Conservation (phyloP, 2,888 invertebrate species). For the Lomographa bimaculata region DNA sequence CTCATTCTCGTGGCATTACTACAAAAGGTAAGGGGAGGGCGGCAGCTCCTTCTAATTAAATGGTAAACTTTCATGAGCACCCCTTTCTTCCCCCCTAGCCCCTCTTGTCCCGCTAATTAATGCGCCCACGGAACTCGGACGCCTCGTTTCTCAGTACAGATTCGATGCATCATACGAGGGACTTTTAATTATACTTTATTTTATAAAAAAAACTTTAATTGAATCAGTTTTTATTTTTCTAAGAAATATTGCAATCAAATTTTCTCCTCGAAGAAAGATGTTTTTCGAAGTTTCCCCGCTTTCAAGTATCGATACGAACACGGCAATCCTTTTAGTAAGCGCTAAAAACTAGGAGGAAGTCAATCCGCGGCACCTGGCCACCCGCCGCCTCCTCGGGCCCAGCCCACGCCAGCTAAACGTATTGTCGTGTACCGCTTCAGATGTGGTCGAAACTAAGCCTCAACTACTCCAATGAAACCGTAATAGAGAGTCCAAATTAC, state of each 20-base stretch:
- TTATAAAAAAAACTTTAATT: constrained; percentile 2
- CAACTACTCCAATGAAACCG: constrained; percentile 80
- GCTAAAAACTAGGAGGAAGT: constrained; percentile 73
- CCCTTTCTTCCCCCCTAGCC: constrained; percentile 47
- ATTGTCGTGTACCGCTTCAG: constrained; percentile 75
- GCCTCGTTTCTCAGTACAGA: constrained; percentile 44
- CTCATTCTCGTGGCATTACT: constrained; percentile 68
- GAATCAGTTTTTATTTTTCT: not conserved
- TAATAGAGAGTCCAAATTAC: constrained; percentile 72
- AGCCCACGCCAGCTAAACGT: constrained; percentile 59
- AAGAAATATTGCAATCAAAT: constrained; percentile 25
- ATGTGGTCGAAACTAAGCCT: constrained; percentile 71
- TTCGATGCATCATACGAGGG: constrained; percentile 43
- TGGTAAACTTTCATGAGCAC: constrained; percentile 81
- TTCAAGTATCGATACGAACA: constrained; percentile 71
- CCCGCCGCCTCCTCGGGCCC: constrained; percentile 39
- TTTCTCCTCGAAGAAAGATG: constrained; percentile 27
- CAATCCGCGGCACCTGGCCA: constrained; percentile 55
- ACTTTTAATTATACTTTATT: constrained; percentile 12
- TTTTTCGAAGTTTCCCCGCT: constrained; percentile 43
- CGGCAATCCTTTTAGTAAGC: constrained; percentile 79
- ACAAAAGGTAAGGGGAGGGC: constrained; percentile 67
- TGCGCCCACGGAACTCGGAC: constrained; percentile 72
- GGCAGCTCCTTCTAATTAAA: constrained; percentile 79
- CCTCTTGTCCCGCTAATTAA: constrained; percentile 73